These are phyloP conservation scores for Tineola bisselliella DNA, from an alignment of 2,888 invertebrate species.

Conservation along the genomic window DNA sequence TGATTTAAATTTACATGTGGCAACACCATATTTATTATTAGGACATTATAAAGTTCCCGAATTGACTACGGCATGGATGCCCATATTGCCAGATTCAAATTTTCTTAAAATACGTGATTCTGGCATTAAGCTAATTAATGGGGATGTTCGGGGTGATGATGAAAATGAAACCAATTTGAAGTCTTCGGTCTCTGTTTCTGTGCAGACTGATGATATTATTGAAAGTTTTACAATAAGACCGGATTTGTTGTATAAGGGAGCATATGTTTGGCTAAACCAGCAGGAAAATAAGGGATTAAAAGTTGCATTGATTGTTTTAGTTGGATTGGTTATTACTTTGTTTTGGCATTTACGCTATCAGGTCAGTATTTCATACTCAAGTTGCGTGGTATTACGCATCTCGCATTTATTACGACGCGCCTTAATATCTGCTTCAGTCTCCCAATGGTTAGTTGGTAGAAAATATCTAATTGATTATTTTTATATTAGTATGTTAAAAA, in stretches of 20 bases:
- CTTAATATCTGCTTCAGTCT: too few relatives aligned
- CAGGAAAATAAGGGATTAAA: slow-evolving; percentile 81
- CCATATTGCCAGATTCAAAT: slow-evolving; percentile 44
- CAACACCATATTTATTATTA: slow-evolving; percentile 57
- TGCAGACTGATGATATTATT: slow-evolving; percentile 69
- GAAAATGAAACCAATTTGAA: slow-evolving; percentile 57
- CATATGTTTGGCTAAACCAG: slow-evolving; percentile 74
- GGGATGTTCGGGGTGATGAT: slow-evolving; percentile 39
- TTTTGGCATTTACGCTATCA: slow-evolving; percentile 81
- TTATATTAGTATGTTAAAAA: too few relatives aligned
- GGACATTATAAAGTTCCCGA: slow-evolving; percentile 81
- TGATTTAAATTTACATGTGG: slow-evolving; percentile 48
- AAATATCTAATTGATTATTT: too few relatives aligned
- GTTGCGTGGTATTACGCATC: too few relatives aligned
- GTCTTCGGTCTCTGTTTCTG: slow-evolving; percentile 55
- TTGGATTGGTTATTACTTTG: slow-evolving; percentile 75
- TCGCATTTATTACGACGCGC: too few relatives aligned
- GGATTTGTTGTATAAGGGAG: slow-evolving; percentile 47
- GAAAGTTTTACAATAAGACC: slow-evolving; percentile 49
- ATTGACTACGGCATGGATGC: slow-evolving; percentile 49
- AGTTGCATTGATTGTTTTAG: slow-evolving; percentile 72
- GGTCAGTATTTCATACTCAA: slow-evolving; percentile 33
- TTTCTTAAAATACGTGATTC: slow-evolving; percentile 34
- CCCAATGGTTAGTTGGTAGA: too few relatives aligned
- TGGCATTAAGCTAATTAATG: slow-evolving; percentile 41